Percentiles rank a stretch among this genome's conserved stretches.
Evolutionary conservation across 2,113 vertebrate genomes (phyloP).

Genomic region (Ornithorhynchus anatinus): DNA sequence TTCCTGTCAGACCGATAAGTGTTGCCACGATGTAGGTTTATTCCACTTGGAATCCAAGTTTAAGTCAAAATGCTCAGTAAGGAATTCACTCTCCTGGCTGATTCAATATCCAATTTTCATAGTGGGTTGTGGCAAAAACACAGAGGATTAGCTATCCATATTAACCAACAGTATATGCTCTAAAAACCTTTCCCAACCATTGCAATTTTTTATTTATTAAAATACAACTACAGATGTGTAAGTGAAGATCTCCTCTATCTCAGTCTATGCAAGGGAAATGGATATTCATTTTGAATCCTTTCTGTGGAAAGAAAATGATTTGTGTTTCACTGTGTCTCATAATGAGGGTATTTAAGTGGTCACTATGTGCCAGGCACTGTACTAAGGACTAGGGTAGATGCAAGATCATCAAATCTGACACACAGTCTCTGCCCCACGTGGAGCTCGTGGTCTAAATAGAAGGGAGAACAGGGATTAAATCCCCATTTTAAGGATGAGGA

Average conservation of each 20-base stretch:
- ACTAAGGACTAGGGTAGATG: too few relatives aligned
- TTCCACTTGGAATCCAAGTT: conserved; percentile 55
- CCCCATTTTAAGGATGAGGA: too few relatives aligned
- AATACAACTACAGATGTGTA: neutral
- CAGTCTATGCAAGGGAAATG: neutral
- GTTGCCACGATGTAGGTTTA: conserved; percentile 64
- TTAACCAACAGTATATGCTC: conserved; percentile 17
- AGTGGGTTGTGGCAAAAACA: conserved; percentile 26
- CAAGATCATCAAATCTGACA: too few relatives aligned
- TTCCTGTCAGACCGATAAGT: conserved; percentile 64
- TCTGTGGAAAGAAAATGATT: conserved; percentile 22
- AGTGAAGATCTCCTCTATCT: conserved; percentile 17
- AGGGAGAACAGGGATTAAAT: too few relatives aligned
- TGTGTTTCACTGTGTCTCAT: conserved; percentile 15
- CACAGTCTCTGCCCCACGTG: too few relatives aligned
- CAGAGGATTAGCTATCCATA: conserved; percentile 19
- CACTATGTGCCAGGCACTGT: too few relatives aligned
- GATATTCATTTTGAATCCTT: conserved; percentile 19
- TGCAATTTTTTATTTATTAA: conserved; percentile 26
- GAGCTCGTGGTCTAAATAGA: too few relatives aligned
- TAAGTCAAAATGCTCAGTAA: conserved; percentile 52
- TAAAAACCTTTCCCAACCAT: conserved; percentile 13
- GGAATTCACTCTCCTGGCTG: conserved; percentile 28
- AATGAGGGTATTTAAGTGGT: too few relatives aligned
- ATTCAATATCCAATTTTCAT: conserved; percentile 39